Evolutionary conservation across 2,113 vertebrate species (phyloP).

Genomic region (Macroglossus sobrinus): DNA sequence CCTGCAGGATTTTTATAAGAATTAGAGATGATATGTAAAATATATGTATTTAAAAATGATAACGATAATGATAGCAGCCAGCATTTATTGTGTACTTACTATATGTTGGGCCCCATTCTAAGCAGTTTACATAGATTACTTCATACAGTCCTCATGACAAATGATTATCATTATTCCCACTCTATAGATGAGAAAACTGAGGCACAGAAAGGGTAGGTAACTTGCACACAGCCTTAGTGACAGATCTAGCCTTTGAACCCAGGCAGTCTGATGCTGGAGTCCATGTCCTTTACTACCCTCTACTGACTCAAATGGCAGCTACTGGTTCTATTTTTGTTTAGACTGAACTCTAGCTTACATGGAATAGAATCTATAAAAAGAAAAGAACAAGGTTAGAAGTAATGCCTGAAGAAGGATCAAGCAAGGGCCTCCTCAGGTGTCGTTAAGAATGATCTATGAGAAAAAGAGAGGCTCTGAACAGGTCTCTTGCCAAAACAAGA

Average conservation of each 20-base stretch:
- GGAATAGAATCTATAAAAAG: background rate
- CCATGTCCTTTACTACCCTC: background rate
- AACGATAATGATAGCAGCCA: background rate
- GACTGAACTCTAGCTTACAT: background rate
- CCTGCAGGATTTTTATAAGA: background rate
- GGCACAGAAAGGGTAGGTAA: background rate
- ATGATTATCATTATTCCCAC: background rate
- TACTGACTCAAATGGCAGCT: background rate
- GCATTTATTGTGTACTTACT: background rate
- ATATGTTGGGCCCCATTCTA: background rate
- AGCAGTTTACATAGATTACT: background rate
- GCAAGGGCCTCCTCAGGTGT: background rate
- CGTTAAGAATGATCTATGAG: conserved; percentile 6
- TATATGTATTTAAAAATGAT: background rate
- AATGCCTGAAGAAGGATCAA: background rate
- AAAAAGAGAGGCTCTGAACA: background rate
- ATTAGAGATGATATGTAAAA: background rate
- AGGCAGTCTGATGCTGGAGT: background rate
- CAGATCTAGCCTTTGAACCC: background rate
- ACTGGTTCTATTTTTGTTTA: background rate
- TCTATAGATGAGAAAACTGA: background rate
- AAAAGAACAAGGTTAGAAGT: background rate
- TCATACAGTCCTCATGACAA: background rate
- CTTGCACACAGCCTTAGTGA: background rate
- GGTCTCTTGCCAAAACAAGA: background rate